Base-by-base conservation (phyloP, 2,888 invertebrate genomes). In the Melitaea athalia region DNA sequence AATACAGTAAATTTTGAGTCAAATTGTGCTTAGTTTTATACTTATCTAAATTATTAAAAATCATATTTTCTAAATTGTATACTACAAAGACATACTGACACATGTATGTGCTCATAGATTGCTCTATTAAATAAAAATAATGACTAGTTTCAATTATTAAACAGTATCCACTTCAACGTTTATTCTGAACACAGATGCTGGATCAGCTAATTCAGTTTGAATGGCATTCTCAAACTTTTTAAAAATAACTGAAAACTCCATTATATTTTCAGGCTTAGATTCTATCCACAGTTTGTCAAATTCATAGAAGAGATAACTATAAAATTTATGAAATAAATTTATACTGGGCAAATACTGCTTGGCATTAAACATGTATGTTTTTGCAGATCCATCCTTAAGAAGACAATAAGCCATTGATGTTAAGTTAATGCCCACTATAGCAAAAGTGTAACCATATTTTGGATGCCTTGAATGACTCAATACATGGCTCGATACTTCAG, bases 251-350 rank as follows among this genome's bases (percentile, higher is more conserved):
- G 97, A 97, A 86, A 99, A 99, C 82, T 99, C 98, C 99, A 99
- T 99, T 74, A 99, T 98, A 83, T 97, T 97, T 75, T 94, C 94
- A 0, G 99, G 99, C 81, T 98, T 97, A 31, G 97, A 96, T 73
- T 96, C 95, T 76, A 98, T 94, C 99, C 99, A 99, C 88, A 97
- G 96, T 79, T 96, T 95, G 89, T 99, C 98, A 92, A 99, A 99
- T 82, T 98, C 97, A 83, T 96, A 97, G 86, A 99, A 98, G 63
- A 99, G 92, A 85, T 97, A 98, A 87, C 98, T 97, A 89, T 99
- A 99, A 81, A 99, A 96, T 82, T 96, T 96, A 88, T 99, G 98
- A 88, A 99, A 99, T 82, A 97, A 93, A 82, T 94, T 93, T 62
- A 97, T 84, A 45, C 92, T 93, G 12, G 96, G 95, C 65, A 95